phyloP scores from a whole-genome alignment of 2,797 vertebrate genomes.

The Gallinago nigripennis region DNA sequence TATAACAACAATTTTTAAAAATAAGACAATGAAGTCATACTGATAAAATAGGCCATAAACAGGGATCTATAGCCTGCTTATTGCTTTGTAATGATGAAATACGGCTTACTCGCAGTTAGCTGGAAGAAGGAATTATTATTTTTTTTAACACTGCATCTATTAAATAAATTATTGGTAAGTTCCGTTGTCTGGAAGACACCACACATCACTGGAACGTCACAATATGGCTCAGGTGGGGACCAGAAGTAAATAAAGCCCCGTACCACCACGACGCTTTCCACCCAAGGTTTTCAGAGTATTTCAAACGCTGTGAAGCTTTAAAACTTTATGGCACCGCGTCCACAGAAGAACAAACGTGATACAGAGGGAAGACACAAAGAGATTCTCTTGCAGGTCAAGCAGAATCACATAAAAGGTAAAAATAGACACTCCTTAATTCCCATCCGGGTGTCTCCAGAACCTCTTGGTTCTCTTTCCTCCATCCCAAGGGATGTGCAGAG shows the following conservation, averaged over 20 bases:
- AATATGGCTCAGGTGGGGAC: not conserved
- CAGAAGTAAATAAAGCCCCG: not conserved
- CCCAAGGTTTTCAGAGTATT: not conserved
- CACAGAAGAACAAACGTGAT: not conserved
- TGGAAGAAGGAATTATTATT: not conserved
- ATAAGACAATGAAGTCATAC: constrained; percentile 35
- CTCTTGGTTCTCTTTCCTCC: not conserved
- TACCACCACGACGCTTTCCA: not conserved
- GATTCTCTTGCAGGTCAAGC: not conserved
- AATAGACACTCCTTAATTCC: not conserved
- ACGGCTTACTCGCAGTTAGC: not conserved
- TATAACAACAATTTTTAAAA: constrained; percentile 26
- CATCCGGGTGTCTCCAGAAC: not conserved
- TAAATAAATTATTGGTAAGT: not conserved
- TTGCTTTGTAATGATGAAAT: constrained; percentile 46
- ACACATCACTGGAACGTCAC: not conserved
- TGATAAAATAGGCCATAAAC: constrained; percentile 38
- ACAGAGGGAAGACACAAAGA: not conserved
- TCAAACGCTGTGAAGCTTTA: not conserved
- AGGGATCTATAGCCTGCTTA: constrained; percentile 39
- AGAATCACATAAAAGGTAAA: not conserved
- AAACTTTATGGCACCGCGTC: fast-evolving
- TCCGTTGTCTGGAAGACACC: not conserved
- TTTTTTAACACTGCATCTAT: not conserved
- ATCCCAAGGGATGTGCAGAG: not conserved